Evolutionary conservation across 2,797 vertebrate genomes (phyloP).

Genomic region (Petrocephalus sullivani): DNA sequence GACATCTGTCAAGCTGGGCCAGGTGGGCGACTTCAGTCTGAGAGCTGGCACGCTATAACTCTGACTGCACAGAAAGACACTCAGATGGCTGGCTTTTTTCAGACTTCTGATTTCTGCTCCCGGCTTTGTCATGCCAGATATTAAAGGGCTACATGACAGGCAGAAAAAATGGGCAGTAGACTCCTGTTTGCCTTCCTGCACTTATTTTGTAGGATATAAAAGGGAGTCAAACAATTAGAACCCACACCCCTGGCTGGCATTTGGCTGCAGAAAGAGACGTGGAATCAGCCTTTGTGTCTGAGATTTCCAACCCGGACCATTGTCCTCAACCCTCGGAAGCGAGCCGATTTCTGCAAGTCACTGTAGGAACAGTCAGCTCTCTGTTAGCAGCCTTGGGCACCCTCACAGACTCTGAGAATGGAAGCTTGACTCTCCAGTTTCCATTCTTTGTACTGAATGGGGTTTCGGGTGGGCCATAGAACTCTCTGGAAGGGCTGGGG

Average conservation of each 20-base stretch:
- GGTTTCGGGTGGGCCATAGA: not conserved
- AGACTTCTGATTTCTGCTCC: not conserved
- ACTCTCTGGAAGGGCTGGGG: not conserved
- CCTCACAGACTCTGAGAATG: not conserved
- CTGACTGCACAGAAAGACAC: not conserved
- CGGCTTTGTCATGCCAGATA: not conserved
- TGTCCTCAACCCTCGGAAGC: not conserved
- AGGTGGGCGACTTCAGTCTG: not conserved
- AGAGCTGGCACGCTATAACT: not conserved
- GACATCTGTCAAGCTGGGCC: not conserved
- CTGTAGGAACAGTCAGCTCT: not conserved
- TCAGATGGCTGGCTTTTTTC: not conserved
- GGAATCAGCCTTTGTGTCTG: not conserved
- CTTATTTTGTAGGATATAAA: not conserved
- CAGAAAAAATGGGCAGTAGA: not conserved
- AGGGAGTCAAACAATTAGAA: not conserved
- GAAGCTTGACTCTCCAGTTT: not conserved
- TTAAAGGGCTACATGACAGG: not conserved
- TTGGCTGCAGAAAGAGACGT: not conserved
- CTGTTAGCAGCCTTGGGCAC: no score
- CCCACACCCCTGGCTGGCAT: not conserved
- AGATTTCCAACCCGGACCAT: not conserved
- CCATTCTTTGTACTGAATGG: not conserved
- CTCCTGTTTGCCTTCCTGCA: not conserved
- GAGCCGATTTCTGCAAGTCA: not conserved